These are phyloP conservation scores for Drosophila tristis DNA, from an alignment of 1,140 invertebrate species.

Conservation along the genomic window DNA sequence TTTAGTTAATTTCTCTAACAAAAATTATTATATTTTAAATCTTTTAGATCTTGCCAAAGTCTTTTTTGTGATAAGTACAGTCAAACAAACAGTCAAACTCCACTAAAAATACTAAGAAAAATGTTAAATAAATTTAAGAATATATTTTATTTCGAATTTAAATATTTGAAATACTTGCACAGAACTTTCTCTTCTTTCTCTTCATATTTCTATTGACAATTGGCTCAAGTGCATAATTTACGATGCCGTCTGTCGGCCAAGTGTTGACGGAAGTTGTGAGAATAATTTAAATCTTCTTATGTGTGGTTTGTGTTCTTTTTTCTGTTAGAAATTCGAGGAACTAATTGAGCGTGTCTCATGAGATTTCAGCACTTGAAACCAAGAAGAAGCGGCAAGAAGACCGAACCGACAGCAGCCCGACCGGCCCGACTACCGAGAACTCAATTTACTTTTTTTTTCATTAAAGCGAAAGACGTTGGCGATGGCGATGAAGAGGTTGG, in stretches of 20 bases:
- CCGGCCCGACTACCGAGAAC: conserved; percentile 61
- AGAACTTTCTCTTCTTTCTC: conserved; percentile 1
- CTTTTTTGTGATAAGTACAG: too few species aligned
- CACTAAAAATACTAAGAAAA: too few species aligned
- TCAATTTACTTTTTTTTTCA: conserved; percentile 69
- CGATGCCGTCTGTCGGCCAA: conserved; percentile 26
- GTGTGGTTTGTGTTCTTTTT: background rate
- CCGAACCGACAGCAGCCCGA: conserved; percentile 25
- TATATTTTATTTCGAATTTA: background rate
- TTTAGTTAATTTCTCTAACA: too few species aligned
- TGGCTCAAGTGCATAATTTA: conserved; percentile 63
- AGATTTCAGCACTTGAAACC: conserved; percentile 44
- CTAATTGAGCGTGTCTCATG: conserved; percentile 66
- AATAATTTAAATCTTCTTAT: conserved; percentile 37
- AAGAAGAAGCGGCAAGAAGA: conserved; percentile 25
- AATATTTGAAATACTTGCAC: background rate
- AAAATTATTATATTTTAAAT: too few species aligned
- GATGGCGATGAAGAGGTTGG: background rate
- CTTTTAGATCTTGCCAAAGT: too few species aligned
- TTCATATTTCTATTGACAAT: conserved; percentile 27
- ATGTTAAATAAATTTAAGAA: too few species aligned
- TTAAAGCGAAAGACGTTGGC: conserved; percentile 22
- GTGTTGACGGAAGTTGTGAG: conserved; percentile 59
- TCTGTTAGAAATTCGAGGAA: conserved; percentile 61
- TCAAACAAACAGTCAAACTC: too few species aligned